Evolutionary conservation across 2,797 vertebrate species (phyloP).

Genomic region (Perodicticus potto): DNA sequence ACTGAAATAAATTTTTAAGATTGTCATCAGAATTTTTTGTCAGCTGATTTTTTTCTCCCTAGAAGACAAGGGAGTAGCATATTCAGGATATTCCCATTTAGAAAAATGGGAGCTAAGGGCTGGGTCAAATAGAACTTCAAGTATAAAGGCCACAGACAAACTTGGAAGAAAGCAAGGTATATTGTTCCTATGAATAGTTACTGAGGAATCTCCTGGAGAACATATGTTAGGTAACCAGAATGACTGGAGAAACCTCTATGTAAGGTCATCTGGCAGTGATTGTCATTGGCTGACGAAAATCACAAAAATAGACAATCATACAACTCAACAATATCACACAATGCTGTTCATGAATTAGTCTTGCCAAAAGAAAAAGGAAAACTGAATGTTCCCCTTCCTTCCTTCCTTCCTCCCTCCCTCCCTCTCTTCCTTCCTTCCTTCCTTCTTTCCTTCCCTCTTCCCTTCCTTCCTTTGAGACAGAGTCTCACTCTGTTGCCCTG

Average conservation of each 20-base stretch:
- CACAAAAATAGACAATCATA: not conserved
- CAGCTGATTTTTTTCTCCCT: not conserved
- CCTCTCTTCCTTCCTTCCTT: too few relatives aligned
- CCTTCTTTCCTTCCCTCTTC: too few relatives aligned
- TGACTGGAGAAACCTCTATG: not conserved
- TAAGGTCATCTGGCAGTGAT: not conserved
- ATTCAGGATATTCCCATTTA: too few relatives aligned
- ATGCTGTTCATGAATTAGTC: not conserved
- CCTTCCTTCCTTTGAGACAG: too few relatives aligned
- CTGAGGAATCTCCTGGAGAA: not conserved
- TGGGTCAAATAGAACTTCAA: not conserved
- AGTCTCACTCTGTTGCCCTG: too few relatives aligned
- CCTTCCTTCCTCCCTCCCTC: too few relatives aligned
- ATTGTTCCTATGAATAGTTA: not conserved
- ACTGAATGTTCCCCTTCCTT: not conserved
- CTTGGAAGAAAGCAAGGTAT: not conserved
- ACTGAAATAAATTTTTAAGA: constrained; percentile 5
- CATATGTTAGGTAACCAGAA: not conserved
- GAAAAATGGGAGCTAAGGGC: not conserved
- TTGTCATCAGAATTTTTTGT: constrained; percentile 31
- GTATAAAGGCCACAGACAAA: not conserved
- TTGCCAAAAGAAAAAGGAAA: not conserved
- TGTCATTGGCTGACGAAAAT: constrained; percentile 40
- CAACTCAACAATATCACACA: not conserved
- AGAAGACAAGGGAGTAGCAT: not conserved